Percentiles rank a stretch among this genome's conserved stretches.
Evolutionary conservation across 35 echinoderm and acorn worm genomes (phyloP).

Genomic region (Apostichopus parvimensis): DNA sequence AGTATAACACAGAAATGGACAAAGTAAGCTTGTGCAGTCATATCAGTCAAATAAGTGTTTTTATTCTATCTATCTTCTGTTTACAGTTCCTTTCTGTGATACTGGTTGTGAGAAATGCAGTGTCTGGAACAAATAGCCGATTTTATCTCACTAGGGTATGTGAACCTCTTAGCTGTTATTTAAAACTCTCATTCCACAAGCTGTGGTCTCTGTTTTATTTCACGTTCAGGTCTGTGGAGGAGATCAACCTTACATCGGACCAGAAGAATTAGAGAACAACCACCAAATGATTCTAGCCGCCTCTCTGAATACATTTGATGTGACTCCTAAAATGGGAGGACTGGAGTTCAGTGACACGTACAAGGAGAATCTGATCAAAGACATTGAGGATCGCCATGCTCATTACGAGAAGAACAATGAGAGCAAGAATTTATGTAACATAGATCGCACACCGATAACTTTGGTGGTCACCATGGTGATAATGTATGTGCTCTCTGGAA

Average conservation of each 20-base stretch:
- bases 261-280: constrained; percentile 71
- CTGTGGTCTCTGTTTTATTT: not conserved
- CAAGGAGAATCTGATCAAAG: constrained; percentile 55
- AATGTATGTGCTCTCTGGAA: constrained; percentile 89
- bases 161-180: not conserved
- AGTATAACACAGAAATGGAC: constrained; percentile 84
- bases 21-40: constrained; percentile 62
- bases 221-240: constrained; percentile 84
- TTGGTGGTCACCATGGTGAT: constrained; percentile 73
- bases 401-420: constrained; percentile 92
- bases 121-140: not conserved
- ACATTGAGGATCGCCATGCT: constrained; percentile 82
- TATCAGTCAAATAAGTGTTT: no score
- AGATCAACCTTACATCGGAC: constrained; percentile 87
- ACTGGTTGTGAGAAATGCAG: no score
- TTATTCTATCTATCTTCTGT: no score
- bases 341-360: constrained; percentile 80
- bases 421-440: constrained; percentile 96
- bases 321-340: constrained; percentile 90
- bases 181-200: not conserved
- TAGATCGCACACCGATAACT: constrained; percentile 92
- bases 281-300: constrained; percentile 58
- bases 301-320: constrained; percentile 62
- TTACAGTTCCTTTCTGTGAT: no score
- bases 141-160: not conserved